Conservation (phyloP, 2,113 vertebrate species). For the Lota lota region DNA sequence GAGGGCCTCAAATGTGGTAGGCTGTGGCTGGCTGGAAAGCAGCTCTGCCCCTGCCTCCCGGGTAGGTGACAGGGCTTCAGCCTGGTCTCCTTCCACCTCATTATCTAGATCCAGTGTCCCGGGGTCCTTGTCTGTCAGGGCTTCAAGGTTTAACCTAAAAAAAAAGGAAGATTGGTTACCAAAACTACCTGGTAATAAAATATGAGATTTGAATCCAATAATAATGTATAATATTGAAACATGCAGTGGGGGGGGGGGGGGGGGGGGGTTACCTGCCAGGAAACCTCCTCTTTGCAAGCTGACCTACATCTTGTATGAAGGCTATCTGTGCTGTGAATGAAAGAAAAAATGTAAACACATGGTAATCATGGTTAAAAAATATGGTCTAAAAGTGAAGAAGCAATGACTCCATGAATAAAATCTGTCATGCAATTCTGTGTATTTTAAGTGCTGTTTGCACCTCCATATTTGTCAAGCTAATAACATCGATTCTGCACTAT, state of each 20-base stretch:
- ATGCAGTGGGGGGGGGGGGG: background rate
- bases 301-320: conserved; percentile 91
- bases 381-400: too few species aligned
- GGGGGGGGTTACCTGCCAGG: conserved; percentile 77
- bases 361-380: too few species aligned
- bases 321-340: conserved; percentile 84
- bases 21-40: conserved; percentile 82
- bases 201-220: too few species aligned
- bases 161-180: background rate
- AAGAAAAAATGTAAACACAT: conserved; percentile 6
- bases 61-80: conserved; percentile 43
- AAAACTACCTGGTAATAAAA: too few species aligned
- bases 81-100: conserved; percentile 53
- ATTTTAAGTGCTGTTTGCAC: too few species aligned
- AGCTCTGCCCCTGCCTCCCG: conserved; percentile 70
- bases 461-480: too few species aligned
- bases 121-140: conserved; percentile 82
- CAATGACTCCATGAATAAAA: too few species aligned
- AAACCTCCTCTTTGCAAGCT: conserved; percentile 78
- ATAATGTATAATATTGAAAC: background rate
- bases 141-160: conserved; percentile 82
- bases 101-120: conserved; percentile 66
- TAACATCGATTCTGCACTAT: too few species aligned
- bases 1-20: conserved; percentile 62
- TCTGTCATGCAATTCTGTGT: too few species aligned